Percentiles rank a stretch among this genome's conserved stretches.
Conservation (phyloP, 2,797 vertebrate genomes). For the Oreochromis mossambicus region DNA sequence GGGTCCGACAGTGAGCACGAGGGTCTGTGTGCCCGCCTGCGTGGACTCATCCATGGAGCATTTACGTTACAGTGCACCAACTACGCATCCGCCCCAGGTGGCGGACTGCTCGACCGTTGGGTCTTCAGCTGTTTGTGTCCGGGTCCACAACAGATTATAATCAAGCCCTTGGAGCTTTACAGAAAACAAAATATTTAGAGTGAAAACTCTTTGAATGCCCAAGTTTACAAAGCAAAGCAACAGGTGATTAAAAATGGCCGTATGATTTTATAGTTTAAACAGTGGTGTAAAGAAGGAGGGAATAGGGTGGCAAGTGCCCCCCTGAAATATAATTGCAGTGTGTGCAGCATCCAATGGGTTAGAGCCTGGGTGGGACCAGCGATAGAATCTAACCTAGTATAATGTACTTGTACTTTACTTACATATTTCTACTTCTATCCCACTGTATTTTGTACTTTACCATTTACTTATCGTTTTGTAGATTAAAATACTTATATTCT, state of each 20-base stretch:
- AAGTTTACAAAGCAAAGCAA: neutral
- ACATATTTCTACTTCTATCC: accelerated
- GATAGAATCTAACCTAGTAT: neutral
- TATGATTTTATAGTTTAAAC: neutral
- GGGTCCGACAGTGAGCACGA: accelerated
- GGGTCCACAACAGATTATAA: neutral
- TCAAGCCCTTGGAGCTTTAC: neutral
- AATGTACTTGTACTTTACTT: neutral
- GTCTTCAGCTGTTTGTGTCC: neutral
- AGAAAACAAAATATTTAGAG: neutral
- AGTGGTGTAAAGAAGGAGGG: neutral
- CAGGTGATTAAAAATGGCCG: neutral
- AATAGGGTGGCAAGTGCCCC: neutral
- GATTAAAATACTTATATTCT: neutral
- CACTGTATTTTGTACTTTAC: neutral
- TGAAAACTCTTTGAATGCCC: neutral
- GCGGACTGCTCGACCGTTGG: neutral
- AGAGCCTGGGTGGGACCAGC: neutral
- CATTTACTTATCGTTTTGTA: neutral
- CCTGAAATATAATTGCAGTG: neutral
- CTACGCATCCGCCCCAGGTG: neutral
- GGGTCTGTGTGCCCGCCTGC: neutral
- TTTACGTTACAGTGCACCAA: accelerated
- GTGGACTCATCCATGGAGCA: neutral
- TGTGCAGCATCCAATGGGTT: neutral